Evolutionary conservation across 2,888 invertebrate genomes (phyloP).

Genomic region (Coronaproctus castanopsis): DNA sequence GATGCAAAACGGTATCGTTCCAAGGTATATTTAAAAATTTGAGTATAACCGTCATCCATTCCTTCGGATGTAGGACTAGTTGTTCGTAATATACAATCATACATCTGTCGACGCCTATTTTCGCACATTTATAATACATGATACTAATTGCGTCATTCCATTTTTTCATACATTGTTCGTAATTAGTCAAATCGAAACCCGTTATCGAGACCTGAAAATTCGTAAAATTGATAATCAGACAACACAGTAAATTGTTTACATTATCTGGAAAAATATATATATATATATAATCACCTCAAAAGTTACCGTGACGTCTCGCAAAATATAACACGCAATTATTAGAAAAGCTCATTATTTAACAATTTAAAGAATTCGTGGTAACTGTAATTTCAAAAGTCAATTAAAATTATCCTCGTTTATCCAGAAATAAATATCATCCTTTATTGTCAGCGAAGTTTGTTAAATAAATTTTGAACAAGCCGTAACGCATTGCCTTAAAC

Average conservation of each 20-base stretch:
- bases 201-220: constrained; percentile 46
- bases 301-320: too few relatives aligned
- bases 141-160: constrained; percentile 91
- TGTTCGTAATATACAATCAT: constrained; percentile 84
- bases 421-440: too few relatives aligned
- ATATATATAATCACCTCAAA: background rate
- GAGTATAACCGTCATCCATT: constrained; percentile 71
- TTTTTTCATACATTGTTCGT: constrained; percentile 81
- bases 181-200: constrained; percentile 84
- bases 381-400: too few relatives aligned
- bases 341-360: too few relatives aligned
- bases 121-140: constrained; percentile 84
- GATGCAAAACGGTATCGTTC: constrained; percentile 89
- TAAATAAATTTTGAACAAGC: too few relatives aligned
- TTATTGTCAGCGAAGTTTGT: too few relatives aligned
- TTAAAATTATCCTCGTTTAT: too few relatives aligned
- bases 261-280: constrained; percentile 8
- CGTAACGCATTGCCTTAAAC: too few relatives aligned
- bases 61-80: constrained; percentile 78
- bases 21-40: constrained; percentile 78
- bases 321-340: too few relatives aligned
- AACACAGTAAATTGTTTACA: background rate
- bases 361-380: too few relatives aligned
- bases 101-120: constrained; percentile 26
- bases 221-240: background rate